Conservation (phyloP, 1,140 invertebrate genomes). For the Melipona quadrifasciata region DNA sequence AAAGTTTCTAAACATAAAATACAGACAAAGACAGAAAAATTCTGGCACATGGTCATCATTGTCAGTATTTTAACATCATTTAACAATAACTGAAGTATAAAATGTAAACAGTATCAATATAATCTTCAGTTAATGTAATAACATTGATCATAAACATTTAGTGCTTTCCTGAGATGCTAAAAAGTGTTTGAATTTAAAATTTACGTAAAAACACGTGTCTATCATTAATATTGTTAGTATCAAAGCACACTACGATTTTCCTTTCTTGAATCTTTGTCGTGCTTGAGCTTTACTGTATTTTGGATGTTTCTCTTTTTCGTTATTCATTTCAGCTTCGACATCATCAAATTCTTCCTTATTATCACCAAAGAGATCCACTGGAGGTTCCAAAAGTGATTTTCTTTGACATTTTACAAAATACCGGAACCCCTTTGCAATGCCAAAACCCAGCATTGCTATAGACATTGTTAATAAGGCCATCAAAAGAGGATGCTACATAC, state of each 20-base stretch:
- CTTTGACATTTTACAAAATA: conserved; percentile 83
- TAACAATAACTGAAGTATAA: conserved; percentile 22
- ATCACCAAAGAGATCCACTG: conserved; percentile 78
- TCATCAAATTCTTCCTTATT: conserved; percentile 69
- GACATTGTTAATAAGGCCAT: conserved; percentile 84
- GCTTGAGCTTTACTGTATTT: conserved; percentile 88
- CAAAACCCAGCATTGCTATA: conserved; percentile 84
- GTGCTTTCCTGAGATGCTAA: conserved; percentile 23
- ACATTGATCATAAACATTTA: background rate
- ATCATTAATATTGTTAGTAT: conserved; percentile 18
- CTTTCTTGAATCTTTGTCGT: conserved; percentile 86
- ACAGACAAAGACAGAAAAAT: background rate
- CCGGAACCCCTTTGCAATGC: conserved; percentile 82
- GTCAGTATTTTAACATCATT: conserved; percentile 28
- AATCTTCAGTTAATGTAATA: conserved; percentile 15
- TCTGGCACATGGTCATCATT: conserved; percentile 12
- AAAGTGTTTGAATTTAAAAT: conserved; percentile 23
- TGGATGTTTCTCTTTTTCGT: conserved; percentile 75
- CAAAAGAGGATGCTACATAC: conserved; percentile 83
- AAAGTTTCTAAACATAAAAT: conserved; percentile 30
- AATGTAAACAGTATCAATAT: conserved; percentile 33
- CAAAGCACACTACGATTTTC: conserved; percentile 80
- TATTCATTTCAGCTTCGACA: conserved; percentile 68
- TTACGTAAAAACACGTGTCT: conserved; percentile 14
- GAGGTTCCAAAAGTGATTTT: conserved; percentile 82